Conservation (phyloP, 2,797 vertebrate species). For the Megaceryle alcyon region DNA sequence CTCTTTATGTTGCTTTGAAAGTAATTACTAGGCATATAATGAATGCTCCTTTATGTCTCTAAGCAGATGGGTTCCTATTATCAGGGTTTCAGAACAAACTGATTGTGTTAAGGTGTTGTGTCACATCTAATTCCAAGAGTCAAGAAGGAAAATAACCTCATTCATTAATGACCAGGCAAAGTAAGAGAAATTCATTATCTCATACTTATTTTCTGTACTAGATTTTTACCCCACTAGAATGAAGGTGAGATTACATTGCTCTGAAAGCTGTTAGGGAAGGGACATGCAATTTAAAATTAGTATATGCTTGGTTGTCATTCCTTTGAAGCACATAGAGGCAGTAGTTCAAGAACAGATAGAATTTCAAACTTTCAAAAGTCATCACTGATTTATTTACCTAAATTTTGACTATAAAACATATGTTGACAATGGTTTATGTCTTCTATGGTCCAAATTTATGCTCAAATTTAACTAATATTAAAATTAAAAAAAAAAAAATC, state of each 20-base stretch:
- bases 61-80: conserved; percentile 69
- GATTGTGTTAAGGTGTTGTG: conserved; percentile 63
- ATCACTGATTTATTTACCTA: not conserved
- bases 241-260: conserved; percentile 17
- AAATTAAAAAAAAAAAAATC: not conserved
- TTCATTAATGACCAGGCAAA: conserved; percentile 66
- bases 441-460: not conserved
- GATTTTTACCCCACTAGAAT: not conserved
- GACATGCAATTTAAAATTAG: not conserved
- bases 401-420: not conserved
- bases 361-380: not conserved
- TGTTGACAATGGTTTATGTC: not conserved
- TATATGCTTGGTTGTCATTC: not conserved
- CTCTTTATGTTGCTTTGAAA: conserved; percentile 49
- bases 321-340: not conserved
- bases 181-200: conserved; percentile 61
- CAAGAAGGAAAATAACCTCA: conserved; percentile 62
- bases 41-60: conserved; percentile 60
- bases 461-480: not conserved
- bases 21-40: conserved; percentile 63
- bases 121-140: conserved; percentile 65
- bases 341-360: not conserved
- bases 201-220: conserved; percentile 21
- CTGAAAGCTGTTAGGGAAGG: conserved; percentile 6
- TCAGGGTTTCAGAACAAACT: conserved; percentile 57